Evolutionary conservation across 2,113 vertebrate species (phyloP), one percentile per base, ranked within the genome.

Genomic region (Megaleporinus macrocephalus): DNA sequence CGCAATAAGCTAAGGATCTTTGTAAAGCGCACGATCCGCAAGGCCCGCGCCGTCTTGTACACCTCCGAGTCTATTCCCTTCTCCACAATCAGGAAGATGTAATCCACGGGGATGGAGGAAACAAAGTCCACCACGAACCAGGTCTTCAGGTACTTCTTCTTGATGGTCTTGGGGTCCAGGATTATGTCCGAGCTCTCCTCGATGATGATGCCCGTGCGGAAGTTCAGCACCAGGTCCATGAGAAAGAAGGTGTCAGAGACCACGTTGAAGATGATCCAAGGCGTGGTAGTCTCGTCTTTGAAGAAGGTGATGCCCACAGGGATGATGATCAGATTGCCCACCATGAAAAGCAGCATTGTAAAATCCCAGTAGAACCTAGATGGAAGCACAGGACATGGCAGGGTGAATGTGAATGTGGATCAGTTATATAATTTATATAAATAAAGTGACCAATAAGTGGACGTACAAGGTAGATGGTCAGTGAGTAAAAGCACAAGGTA

Each of bases 291-390:
- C 93, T 98, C 98, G 0, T 99, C 98, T 89, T 98, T 99, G 94
- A 99, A 99, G 95, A 99, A 99, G 80, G 98, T 99, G 95, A 99
- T 99, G 88, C 98, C 97, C 87, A 99, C 98, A 0, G 98, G 98
- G 79, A 99, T 99, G 92, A 99, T 97, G 93, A 99, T 99, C 88
- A 99, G 94, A 91, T 99, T 99, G 33, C 98, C 97, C 86, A 99
- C 97, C 98, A 99, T 99, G 89, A 99, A 98, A 29, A 99, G 94
- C 86, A 99, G 93, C 98, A 99, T 99, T 0, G 97, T 98, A 94
- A 99, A 98, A 91, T 99, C 98, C 98, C 98, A 99, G 90, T 99
- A 99, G 93, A 99, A 99, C 94, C 98, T 99, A 85, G 12, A 59
- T 99, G 85, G 11, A 59, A 22, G 18, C 5, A 65, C 57, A 20